Base-by-base conservation (phyloP, 2,113 vertebrate genomes). In the Psilopogon haemacephalus region DNA sequence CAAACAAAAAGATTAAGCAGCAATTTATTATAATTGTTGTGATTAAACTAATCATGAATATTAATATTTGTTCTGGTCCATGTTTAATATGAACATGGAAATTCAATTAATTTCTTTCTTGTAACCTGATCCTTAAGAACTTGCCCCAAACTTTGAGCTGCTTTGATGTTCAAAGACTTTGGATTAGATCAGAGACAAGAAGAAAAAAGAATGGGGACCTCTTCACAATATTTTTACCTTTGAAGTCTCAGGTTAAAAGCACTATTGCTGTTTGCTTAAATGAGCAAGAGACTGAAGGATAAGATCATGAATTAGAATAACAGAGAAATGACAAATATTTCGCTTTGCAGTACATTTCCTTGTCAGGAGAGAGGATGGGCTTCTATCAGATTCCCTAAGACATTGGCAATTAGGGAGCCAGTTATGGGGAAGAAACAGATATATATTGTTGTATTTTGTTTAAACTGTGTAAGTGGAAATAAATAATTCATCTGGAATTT, bases 221-320 rank as follows among this genome's bases (percentile, higher is more conserved):
- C 77, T 94, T 89, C 93, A 76, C 38, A 70, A 84, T 87, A 85
- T 37, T 96, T 96, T 87, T 96, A 87, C 83, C 48, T 96, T 94
- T 96, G 95, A 96, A 96, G 85, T 90, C 62, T 90, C 67, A 58
- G 94, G 94, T 89, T 94, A 94, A 96, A 97, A 93, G 93, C 69
- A 85, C 60, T 87, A 87, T 75, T 90, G 88, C 64, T 94, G 52
- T 93, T 95, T 96, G 91, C 81, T 95, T 90, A 80, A 88, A 90
- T 38, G 86, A 95, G 90, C 17, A 50, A 89, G 35, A 93, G 55
- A 55, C 94, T 46, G 80, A 95, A 87, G 20, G 70, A 94, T 85
- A 95, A 94, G 74, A 93, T 93, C 54, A 68, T 93, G 77, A 94
- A 94, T 96, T 96, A 93, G 83, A 87, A 87, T 86, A 96, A 94